Percentiles rank a stretch among this genome's conserved stretches.
phyloP scores from a whole-genome alignment of 2,888 invertebrate species.

The Orthosia gothica region DNA sequence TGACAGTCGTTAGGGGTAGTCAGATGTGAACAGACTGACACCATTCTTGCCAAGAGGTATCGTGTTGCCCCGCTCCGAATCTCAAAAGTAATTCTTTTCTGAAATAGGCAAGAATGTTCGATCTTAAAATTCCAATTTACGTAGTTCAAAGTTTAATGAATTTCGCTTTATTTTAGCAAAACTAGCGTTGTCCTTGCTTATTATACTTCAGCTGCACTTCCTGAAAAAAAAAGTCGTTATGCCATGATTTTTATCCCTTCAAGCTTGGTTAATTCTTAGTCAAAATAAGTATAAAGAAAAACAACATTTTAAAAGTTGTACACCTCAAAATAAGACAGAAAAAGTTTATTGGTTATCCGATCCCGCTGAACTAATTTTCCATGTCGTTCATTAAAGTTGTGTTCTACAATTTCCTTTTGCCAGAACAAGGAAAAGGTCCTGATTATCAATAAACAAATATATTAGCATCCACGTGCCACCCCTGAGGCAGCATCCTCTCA shows the following conservation, averaged over 20 bases:
- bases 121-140: neutral
- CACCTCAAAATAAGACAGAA: neutral
- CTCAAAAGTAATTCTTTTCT: no score
- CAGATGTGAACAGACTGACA: no score
- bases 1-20: no score
- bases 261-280: no score
- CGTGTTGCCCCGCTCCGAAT: no score
- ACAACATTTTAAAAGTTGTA: neutral
- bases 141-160: neutral
- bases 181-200: neutral
- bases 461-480: constrained; percentile 10
- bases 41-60: no score
- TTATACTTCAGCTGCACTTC: neutral
- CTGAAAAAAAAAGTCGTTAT: no score
- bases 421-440: neutral
- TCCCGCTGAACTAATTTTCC: neutral
- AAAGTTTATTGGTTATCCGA: neutral
- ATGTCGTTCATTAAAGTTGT: neutral
- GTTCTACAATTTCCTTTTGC: neutral
- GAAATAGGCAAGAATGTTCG: no score
- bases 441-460: neutral
- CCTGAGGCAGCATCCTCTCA: constrained; percentile 17
- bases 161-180: neutral
- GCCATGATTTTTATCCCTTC: no score
- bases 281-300: neutral